Percentiles rank a stretch among this genome's conserved stretches.
Evolutionary conservation across 1,140 invertebrate genomes (phyloP).

Genomic region (Cherax destructor): DNA sequence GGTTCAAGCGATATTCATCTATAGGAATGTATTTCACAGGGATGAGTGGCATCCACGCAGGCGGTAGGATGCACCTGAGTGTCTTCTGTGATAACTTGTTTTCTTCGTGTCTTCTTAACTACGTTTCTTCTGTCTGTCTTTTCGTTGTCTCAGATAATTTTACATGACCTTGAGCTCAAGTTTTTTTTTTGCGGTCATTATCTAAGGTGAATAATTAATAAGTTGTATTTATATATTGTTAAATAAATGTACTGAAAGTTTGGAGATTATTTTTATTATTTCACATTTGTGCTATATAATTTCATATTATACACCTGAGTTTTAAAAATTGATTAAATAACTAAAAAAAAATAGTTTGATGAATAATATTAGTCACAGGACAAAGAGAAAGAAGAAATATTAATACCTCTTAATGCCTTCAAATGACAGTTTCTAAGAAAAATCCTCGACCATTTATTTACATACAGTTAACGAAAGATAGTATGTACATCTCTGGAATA

Average conservation of each 20-base stretch:
- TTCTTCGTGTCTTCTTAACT: not conserved
- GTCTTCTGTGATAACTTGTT: not conserved
- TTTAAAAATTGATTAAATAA: no score
- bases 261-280: no score
- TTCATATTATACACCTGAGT: no score
- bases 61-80: not conserved
- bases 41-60: not conserved
- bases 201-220: not conserved
- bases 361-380: no score
- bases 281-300: no score
- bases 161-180: not conserved
- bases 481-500: no score
- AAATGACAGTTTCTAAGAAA: no score
- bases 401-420: no score
- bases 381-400: no score
- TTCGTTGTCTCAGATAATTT: not conserved
- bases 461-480: no score
- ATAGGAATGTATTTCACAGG: not conserved
- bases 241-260: not conserved
- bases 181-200: not conserved
- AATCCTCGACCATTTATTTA: no score
- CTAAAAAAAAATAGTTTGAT: no score
- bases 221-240: slow-evolving; percentile 9
- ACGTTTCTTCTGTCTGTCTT: not conserved
- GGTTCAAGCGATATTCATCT: not conserved